Conservation (phyloP, 1,140 invertebrate species). For the Drosophila ironensis region DNA sequence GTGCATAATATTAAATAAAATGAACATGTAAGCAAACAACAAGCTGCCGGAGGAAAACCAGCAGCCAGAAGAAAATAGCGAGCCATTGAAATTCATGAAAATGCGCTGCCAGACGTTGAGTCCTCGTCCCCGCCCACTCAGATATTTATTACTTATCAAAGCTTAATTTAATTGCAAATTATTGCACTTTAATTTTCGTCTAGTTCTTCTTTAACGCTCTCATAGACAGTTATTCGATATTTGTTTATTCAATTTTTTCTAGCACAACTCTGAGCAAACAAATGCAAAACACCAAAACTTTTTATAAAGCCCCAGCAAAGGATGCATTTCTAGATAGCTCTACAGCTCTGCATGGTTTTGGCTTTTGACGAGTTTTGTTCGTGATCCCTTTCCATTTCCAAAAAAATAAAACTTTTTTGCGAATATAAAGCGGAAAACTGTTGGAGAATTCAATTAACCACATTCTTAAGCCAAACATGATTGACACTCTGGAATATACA, state of each 20-base stretch:
- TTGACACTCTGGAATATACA: neutral
- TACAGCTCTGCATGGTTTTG: too few relatives aligned
- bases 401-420: too few relatives aligned
- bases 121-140: neutral
- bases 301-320: neutral
- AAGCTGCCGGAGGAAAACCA: constrained; percentile 19
- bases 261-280: neutral
- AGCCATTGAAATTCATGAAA: constrained; percentile 60
- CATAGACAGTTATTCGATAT: constrained; percentile 7
- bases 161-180: constrained; percentile 68
- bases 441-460: too few relatives aligned
- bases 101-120: neutral
- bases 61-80: constrained; percentile 8
- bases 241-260: neutral
- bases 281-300: neutral
- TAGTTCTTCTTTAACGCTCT: neutral
- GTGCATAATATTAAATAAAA: constrained; percentile 71
- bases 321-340: neutral
- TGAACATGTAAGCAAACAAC: constrained; percentile 49
- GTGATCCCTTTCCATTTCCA: neutral
- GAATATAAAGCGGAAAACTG: too few relatives aligned
- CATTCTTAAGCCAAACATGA: too few relatives aligned
- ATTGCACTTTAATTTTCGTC: constrained; percentile 1
- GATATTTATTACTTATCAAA: constrained; percentile 46
- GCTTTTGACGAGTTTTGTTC: constrained; percentile 7